Evolutionary conservation across 2,113 vertebrate genomes (phyloP), one percentile per base, ranked within the genome.

Genomic region (Pipa parva): DNA sequence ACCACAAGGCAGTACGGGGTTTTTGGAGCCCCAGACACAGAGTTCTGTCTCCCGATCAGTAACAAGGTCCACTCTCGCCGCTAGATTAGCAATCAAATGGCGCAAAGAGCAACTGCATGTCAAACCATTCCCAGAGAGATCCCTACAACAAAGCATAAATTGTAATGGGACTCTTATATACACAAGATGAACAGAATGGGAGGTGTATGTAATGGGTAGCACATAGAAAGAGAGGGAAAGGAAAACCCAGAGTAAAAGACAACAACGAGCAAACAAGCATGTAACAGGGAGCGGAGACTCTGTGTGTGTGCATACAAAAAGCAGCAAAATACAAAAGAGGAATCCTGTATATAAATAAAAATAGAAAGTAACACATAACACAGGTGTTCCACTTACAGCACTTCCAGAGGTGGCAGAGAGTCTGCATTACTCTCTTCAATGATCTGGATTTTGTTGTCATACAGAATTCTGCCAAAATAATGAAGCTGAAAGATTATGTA

Each of bases 391-490:
- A 39, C 64, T 21, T 45, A 69, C 58, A 73, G 15, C 7, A 22
- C 29, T 25, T 45, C 54, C 33, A 69, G 29, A 6, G 25, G 46
- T 24, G 51, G 37, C 7, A 68, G 45, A 24, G 5, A 50, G n/a
- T 7, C 21, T 4, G 28, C 28, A 24, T 27, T 22, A 18, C 20
- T 42, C 49, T 71, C 66, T 29, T 73, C 61, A 28, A 71, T 70
- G n/a, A 68, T 60, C 31, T 13, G 49, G 27, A 73, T 69, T 3
- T 61, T 24, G 49, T 71, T 73, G 28, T 48, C 33, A 63, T 66
- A 63, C 29, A 73, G 28, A 39, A 64, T 58, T 24, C 72, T 73
- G 66, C 26, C n/a, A 22, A 31, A 10, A 55, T n/a, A 69, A 56
- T 58, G 2, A n/a, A 49, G 31, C 27, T 31, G 5, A 28, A 11